A percentile compares a stretch with the other conserved stretches of the same genome.
These are phyloP conservation scores for Capitulum mitella DNA, from an alignment of 2,888 invertebrate genomes.

Conservation along the genomic window DNA sequence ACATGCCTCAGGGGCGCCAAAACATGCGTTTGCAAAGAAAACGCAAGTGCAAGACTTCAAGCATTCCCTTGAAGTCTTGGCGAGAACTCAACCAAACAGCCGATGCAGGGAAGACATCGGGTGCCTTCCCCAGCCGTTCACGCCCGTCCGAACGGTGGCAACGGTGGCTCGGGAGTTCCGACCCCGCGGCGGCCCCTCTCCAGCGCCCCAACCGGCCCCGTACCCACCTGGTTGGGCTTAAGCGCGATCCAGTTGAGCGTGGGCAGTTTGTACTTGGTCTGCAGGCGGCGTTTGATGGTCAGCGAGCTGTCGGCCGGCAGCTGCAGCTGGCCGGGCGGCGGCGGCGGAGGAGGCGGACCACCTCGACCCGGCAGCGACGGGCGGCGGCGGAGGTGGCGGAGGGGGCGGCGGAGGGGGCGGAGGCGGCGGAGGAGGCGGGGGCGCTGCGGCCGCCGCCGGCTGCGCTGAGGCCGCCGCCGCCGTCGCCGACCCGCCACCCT, in stretches of 20 bases:
- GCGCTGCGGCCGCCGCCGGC: conserved; percentile 26
- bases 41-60: no score
- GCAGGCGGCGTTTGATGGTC: conserved; percentile 94
- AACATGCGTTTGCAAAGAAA: no score
- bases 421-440: conserved; percentile 31
- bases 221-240: conserved; percentile 80
- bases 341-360: conserved; percentile 66
- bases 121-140: no score
- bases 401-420: conserved; percentile 38
- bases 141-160: no score
- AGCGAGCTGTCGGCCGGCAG: conserved; percentile 60
- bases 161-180: no score
- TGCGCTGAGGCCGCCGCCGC: not conserved
- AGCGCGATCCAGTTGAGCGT: conserved; percentile 97
- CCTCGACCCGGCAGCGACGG: conserved; percentile 39
- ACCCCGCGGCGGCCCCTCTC: not conserved
- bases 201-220: not conserved
- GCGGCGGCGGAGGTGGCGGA: conserved; percentile 37
- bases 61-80: no score
- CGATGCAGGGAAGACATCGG: no score
- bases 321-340: conserved; percentile 67
- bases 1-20: no score
- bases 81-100: no score
- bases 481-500: not conserved
- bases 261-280: conserved; percentile 93